Base-by-base conservation (phyloP, 2,888 invertebrate species). In the Macrophya alboannulata region DNA sequence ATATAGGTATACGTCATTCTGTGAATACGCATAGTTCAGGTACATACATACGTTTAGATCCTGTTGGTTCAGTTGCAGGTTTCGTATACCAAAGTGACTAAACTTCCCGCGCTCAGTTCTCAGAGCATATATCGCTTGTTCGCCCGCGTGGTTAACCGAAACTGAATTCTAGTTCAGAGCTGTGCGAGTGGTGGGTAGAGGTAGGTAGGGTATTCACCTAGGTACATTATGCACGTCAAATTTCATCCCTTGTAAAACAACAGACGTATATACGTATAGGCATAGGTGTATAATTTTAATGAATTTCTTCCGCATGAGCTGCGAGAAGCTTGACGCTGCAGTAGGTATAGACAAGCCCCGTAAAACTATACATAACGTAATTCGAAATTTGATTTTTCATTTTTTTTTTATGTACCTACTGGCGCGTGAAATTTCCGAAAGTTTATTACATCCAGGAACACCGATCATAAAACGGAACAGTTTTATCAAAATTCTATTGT, bases 151-250 rank as follows among this genome's bases (percentile, higher is more conserved):
- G 71, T 83, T 83, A 48, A 83, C 83, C 83, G 8, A 68, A 83
- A 83, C 71, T 31, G 68, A 65, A 68, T 68, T 83, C 68, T 71
- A 83, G 83, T 83, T 68, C 83, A 71, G 31, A 3, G 45, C 62
- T 40, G 43, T 10, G 43, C 6, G 40, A 25, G 21, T 2, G 81
- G 25, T 79, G 40, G 40, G 17, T 71, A 43, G n/a, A 10, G 45
- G 74, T 21, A 43, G 9, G 2, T 74, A 25, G n/a, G n/a, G 12
- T 68, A 37, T 68, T n/a, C n/a, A 62, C 62, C 74, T 45, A 21
- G 25, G 43, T 45, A 21, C 45, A 77, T 31, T 31, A 31, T 51
- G 51, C 77, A 76, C 76, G 48, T 76, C 51, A 55, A 77, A 77
- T 77, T 77, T 77, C 77, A 77, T 31, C 17, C 77, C n/a, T 43